Conservation (phyloP, 2,888 invertebrate genomes). For the Dascillus cervinus region DNA sequence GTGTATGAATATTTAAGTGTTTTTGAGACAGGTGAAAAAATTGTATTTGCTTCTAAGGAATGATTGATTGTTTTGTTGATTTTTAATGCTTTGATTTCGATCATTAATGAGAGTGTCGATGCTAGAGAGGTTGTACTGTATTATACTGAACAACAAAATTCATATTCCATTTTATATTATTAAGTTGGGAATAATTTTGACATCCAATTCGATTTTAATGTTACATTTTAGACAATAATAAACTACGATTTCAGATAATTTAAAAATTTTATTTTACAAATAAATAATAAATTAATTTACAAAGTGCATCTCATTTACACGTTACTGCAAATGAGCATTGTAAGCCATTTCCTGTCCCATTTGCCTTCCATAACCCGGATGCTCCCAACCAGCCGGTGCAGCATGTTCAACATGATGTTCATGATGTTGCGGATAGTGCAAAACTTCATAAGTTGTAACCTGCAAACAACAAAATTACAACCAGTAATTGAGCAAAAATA, state of each 20-base stretch:
- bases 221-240: not conserved
- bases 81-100: too few species aligned
- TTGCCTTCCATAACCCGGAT: conserved; percentile 55
- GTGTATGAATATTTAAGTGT: too few species aligned
- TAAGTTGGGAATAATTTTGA: too few species aligned
- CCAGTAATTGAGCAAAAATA: conserved; percentile 3
- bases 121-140: too few species aligned
- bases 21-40: too few species aligned
- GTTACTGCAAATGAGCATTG: conserved; percentile 31
- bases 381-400: conserved; percentile 42
- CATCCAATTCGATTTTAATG: too few species aligned
- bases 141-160: too few species aligned
- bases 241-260: not conserved
- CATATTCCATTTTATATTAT: too few species aligned
- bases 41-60: too few species aligned
- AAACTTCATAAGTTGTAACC: conserved; percentile 78
- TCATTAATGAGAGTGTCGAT: too few species aligned
- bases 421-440: conserved; percentile 68
- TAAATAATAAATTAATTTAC: not conserved
- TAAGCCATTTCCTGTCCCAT: conserved; percentile 52
- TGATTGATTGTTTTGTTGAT: too few species aligned
- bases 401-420: conserved; percentile 58
- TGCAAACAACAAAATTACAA: conserved; percentile 21
- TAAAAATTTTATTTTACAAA: not conserved
- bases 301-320: not conserved